These are phyloP conservation scores for Anoplophora glabripennis DNA, from an alignment of 1,140 invertebrate genomes.

Conservation along the genomic window DNA sequence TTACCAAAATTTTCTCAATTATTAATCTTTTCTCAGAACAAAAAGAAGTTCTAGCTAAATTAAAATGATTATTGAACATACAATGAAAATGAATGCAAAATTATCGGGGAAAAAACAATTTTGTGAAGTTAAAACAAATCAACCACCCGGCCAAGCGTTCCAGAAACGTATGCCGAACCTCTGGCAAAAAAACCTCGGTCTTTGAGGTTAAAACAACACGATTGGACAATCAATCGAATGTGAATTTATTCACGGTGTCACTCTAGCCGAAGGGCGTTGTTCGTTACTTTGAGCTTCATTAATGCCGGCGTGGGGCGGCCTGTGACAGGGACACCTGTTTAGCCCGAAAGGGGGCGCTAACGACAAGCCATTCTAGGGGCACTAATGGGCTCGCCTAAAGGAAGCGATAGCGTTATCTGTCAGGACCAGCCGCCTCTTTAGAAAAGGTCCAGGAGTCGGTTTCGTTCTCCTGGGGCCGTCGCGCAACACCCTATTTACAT, in stretches of 20 bases:
- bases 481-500: no score
- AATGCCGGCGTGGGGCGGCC: conserved; percentile 6
- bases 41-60: no score
- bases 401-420: conserved; percentile 19
- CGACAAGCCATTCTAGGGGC: conserved; percentile 7
- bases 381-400: conserved; percentile 12
- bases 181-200: no score
- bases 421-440: conserved; percentile 7
- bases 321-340: conserved; percentile 18
- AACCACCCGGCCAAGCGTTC: no score
- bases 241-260: conserved; percentile 8
- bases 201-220: no score
- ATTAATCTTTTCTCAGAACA: no score
- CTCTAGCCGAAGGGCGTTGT: not conserved
- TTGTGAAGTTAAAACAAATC: no score
- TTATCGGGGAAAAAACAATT: no score
- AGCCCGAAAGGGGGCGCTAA: conserved; percentile 14
- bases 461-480: not conserved
- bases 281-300: conserved; percentile 12
- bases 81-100: no score
- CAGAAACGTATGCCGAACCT: no score
- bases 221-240: conserved; percentile 1
- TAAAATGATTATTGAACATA: no score
- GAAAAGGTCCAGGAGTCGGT: conserved; percentile 9
- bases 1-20: no score